Percentiles rank a stretch among this genome's conserved stretches.
Conservation (phyloP, 2,888 invertebrate species). For the Chromoteleia sp. region DNA sequence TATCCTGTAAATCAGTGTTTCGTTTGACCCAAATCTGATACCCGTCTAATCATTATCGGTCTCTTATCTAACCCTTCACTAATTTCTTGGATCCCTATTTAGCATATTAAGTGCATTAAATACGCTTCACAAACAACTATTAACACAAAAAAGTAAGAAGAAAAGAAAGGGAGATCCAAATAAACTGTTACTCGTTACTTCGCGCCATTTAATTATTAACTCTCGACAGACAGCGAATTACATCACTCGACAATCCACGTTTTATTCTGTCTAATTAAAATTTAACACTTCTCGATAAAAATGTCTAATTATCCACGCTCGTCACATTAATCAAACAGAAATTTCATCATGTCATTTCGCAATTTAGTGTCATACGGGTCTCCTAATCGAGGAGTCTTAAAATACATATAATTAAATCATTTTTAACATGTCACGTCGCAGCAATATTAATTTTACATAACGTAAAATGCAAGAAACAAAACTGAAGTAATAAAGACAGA, state of each 20-base stretch:
- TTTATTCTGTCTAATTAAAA: constrained; percentile 37
- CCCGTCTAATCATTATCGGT: constrained; percentile 30
- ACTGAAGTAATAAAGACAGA: neutral
- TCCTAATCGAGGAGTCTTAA: constrained; percentile 22
- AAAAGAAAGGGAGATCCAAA: neutral
- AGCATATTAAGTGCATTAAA: neutral
- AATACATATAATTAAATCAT: constrained; percentile 30
- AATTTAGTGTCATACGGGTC: constrained; percentile 25
- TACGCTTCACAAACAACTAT: too few relatives aligned
- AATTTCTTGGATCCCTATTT: constrained; percentile 18
- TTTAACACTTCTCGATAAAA: constrained; percentile 40
- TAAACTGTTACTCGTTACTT: neutral
- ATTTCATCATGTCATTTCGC: constrained; percentile 49
- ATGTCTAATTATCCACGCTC: constrained; percentile 42
- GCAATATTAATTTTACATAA: constrained; percentile 42
- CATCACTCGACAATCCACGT: constrained; percentile 12
- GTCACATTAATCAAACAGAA: constrained; percentile 40
- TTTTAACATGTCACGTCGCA: constrained; percentile 17
- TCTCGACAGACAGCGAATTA: neutral
- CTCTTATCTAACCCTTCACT: constrained; percentile 29
- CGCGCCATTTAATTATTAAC: neutral
- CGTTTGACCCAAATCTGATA: constrained; percentile 44
- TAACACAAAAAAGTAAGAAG: neutral
- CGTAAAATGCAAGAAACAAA: neutral
- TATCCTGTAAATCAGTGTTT: constrained; percentile 45